Evolutionary conservation across 2,888 invertebrate genomes (phyloP).

Genomic region (Pollenia angustigena): DNA sequence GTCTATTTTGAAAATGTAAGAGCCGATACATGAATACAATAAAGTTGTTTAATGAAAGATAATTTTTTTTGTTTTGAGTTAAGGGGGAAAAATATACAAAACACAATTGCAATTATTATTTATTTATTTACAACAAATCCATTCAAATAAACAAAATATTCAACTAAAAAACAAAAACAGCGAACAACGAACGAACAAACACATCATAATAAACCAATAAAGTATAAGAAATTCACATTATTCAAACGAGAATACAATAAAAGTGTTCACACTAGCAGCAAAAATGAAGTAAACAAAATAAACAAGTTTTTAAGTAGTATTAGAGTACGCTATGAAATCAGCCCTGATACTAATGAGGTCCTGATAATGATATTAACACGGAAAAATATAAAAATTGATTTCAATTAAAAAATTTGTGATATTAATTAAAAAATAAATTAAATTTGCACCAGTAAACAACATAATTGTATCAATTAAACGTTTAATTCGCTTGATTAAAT

Average conservation of each 20-base stretch:
- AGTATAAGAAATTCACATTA: slow-evolving; percentile 58
- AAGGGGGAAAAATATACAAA: neutral
- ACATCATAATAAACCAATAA: slow-evolving; percentile 66
- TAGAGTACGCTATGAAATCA: too few species aligned
- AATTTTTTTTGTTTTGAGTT: slow-evolving; percentile 59
- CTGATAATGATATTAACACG: too few species aligned
- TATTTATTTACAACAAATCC: slow-evolving; percentile 16
- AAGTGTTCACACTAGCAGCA: slow-evolving; percentile 19
- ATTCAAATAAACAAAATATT: slow-evolving; percentile 11
- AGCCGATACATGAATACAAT: slow-evolving; percentile 36
- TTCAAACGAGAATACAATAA: slow-evolving; percentile 28
- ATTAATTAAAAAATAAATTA: too few species aligned
- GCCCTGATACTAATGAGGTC: too few species aligned
- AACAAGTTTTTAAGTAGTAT: neutral
- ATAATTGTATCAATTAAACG: too few species aligned
- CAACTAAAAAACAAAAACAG: slow-evolving; percentile 1
- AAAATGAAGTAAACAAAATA: neutral
- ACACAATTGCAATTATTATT: slow-evolving; percentile 9
- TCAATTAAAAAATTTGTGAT: too few species aligned
- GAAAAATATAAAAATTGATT: too few species aligned
- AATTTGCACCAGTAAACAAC: too few species aligned
- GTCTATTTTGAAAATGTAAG: neutral
- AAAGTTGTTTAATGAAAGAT: slow-evolving; percentile 58
- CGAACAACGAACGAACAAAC: slow-evolving; percentile 40
- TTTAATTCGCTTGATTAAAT: too few species aligned